Percentiles rank a stretch among this genome's conserved stretches.
phyloP scores from a whole-genome alignment of 1,140 invertebrate species.

The Drosophila chauvacae region DNA sequence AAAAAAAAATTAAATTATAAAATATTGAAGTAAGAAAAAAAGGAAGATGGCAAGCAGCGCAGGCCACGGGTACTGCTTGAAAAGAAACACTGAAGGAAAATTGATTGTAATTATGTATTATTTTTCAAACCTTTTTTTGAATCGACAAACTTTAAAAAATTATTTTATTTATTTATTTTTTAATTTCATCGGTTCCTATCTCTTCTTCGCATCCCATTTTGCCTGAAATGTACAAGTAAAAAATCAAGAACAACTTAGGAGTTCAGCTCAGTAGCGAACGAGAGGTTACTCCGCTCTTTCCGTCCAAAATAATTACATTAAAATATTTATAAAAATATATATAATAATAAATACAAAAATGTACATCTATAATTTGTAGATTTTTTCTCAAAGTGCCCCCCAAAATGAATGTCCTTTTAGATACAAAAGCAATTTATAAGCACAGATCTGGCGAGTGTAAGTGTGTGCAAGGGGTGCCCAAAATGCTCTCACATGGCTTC shows the following conservation, averaged over 20 bases:
- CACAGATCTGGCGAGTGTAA: slow-evolving; percentile 18
- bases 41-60: slow-evolving; percentile 26
- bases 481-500: slow-evolving; percentile 70
- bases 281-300: too few species aligned
- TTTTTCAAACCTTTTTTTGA: background rate
- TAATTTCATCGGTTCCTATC: too few species aligned
- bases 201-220: background rate
- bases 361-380: background rate
- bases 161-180: background rate
- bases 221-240: background rate
- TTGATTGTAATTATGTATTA: background rate
- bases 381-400: slow-evolving; percentile 13
- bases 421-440: slow-evolving; percentile 80
- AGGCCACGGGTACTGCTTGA: background rate
- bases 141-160: background rate
- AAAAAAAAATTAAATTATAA: slow-evolving; percentile 75
- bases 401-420: slow-evolving; percentile 75
- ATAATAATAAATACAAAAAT: too few species aligned
- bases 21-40: slow-evolving; percentile 80
- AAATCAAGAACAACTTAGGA: too few species aligned
- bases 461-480: slow-evolving; percentile 21
- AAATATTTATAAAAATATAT: background rate
- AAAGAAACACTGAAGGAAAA: background rate
- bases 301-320: background rate
- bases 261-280: too few species aligned